Conservation (phyloP, 2,797 vertebrate species). For the Pseudochaenichthys georgianus region DNA sequence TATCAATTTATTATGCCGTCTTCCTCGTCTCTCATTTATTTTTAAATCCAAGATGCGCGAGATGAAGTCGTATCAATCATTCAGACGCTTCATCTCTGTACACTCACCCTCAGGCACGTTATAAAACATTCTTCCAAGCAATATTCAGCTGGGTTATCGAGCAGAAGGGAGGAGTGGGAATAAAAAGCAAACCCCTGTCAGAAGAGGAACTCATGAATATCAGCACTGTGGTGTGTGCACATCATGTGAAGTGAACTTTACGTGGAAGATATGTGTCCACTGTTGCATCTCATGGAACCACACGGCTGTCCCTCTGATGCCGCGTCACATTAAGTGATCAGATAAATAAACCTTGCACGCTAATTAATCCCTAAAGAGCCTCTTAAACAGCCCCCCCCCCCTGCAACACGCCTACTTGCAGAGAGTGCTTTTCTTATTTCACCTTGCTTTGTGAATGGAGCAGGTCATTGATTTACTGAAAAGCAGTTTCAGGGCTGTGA, state of each 20-base stretch:
- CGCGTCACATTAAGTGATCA: constrained; percentile 21
- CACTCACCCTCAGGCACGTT: constrained; percentile 47
- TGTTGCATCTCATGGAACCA: constrained; percentile 41
- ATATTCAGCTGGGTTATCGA: constrained; percentile 50
- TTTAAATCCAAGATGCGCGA: constrained; percentile 63
- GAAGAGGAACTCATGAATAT: constrained; percentile 66
- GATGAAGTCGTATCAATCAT: constrained; percentile 70
- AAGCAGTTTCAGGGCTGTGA: not conserved
- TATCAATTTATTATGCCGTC: constrained; percentile 44
- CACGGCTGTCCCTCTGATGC: constrained; percentile 33
- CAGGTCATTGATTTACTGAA: constrained; percentile 5
- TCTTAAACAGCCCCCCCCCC: constrained; percentile 27
- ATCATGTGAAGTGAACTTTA: constrained; percentile 61
- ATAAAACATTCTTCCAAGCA: constrained; percentile 62
- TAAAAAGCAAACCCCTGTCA: constrained; percentile 48
- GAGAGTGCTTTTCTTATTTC: not conserved
- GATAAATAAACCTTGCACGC: constrained; percentile 9
- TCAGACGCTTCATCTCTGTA: constrained; percentile 52
- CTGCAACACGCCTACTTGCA: constrained; percentile 34
- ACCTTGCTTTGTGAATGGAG: not conserved
- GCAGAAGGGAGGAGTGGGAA: not conserved
- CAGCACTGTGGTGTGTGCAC: constrained; percentile 40
- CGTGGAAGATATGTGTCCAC: constrained; percentile 57
- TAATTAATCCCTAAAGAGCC: constrained; percentile 55
- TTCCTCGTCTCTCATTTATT: constrained; percentile 60